These are phyloP conservation scores for Drosophila macrothrix DNA, from an alignment of 2,888 invertebrate species.

Conservation along the genomic window DNA sequence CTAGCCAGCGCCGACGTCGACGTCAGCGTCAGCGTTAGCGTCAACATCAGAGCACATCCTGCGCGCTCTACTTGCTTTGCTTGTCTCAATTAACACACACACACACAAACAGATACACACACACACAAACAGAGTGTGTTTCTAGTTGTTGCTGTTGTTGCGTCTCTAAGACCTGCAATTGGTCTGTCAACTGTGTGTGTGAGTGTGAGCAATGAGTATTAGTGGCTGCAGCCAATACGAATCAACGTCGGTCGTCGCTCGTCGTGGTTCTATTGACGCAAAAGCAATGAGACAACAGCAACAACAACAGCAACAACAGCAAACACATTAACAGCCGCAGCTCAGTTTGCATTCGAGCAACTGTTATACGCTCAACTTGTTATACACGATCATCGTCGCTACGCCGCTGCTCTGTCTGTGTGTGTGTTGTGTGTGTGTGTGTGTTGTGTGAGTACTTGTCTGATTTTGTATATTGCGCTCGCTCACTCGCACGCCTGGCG, in stretches of 20 bases:
- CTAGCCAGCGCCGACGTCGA: constrained; percentile 22
- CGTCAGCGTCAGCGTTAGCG: constrained; percentile 6
- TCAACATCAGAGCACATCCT: constrained; percentile 54
- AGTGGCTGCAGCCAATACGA: constrained; percentile 79
- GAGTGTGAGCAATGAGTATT: constrained; percentile 75
- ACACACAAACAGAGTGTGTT: constrained; percentile 7
- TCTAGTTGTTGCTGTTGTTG: constrained; percentile 42
- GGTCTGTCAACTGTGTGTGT: constrained; percentile 74
- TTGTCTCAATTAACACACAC: constrained; percentile 61
- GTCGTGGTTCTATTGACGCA: constrained; percentile 73
- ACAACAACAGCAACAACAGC: constrained; percentile 23
- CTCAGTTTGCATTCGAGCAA: constrained; percentile 63
- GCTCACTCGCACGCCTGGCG: constrained; percentile 32
- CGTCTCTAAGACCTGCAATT: constrained; percentile 77
- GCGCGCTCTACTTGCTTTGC: constrained; percentile 43
- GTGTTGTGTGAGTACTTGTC: constrained; percentile 30
- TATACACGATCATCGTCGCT: constrained; percentile 63
- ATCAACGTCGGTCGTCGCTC: constrained; percentile 61
- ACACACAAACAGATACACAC: neutral
- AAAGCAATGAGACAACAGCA: constrained; percentile 65
- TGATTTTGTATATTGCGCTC: constrained; percentile 72
- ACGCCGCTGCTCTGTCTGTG: constrained; percentile 19
- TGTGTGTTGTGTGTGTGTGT: neutral
- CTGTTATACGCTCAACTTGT: constrained; percentile 69
- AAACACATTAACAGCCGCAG: constrained; percentile 27